These are phyloP conservation scores for Oscheius onirici DNA, from an alignment of 2,888 invertebrate species.

Conservation along the genomic window DNA sequence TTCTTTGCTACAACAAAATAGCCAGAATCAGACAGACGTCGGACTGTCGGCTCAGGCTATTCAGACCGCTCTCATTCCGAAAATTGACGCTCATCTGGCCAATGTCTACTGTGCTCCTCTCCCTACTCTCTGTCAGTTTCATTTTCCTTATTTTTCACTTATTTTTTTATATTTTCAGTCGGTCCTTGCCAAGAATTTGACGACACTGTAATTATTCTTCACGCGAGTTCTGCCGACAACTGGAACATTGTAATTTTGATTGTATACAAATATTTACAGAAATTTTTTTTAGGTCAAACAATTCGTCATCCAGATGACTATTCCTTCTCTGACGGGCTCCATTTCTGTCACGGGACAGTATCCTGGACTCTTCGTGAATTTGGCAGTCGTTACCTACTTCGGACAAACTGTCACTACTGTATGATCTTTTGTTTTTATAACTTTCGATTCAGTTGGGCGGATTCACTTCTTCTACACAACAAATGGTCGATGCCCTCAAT, in stretches of 20 bases:
- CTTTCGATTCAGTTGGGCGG: neutral
- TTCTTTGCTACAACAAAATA: slow-evolving; percentile 32
- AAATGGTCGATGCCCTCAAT: neutral
- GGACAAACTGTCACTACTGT: slow-evolving; percentile 12
- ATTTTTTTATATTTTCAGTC: neutral
- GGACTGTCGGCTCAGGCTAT: slow-evolving; percentile 21
- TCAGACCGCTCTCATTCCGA: slow-evolving; percentile 33
- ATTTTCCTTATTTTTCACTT: too few relatives aligned
- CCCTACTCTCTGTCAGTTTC: slow-evolving; percentile 34
- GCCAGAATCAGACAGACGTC: neutral
- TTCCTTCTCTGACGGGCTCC: slow-evolving; percentile 15
- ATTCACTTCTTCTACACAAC: neutral
- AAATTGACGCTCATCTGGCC: slow-evolving; percentile 34
- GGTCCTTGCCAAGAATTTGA: slow-evolving; percentile 43
- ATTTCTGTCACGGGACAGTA: neutral
- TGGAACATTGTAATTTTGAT: slow-evolving; percentile 34
- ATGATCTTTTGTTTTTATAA: neutral
- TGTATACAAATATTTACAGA: neutral
- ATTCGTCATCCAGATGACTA: slow-evolving; percentile 13
- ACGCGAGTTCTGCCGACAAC: slow-evolving; percentile 36
- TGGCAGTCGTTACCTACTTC: slow-evolving; percentile 25
- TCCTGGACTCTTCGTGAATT: slow-evolving; percentile 7
- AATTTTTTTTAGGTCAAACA: slow-evolving; percentile 15
- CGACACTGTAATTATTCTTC: slow-evolving; percentile 43
- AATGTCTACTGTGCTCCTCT: slow-evolving; percentile 38